A percentile compares a stretch with the other conserved stretches of the same genome.
phyloP scores from a whole-genome alignment of 2,888 invertebrate genomes.

The Theretra japonica region DNA sequence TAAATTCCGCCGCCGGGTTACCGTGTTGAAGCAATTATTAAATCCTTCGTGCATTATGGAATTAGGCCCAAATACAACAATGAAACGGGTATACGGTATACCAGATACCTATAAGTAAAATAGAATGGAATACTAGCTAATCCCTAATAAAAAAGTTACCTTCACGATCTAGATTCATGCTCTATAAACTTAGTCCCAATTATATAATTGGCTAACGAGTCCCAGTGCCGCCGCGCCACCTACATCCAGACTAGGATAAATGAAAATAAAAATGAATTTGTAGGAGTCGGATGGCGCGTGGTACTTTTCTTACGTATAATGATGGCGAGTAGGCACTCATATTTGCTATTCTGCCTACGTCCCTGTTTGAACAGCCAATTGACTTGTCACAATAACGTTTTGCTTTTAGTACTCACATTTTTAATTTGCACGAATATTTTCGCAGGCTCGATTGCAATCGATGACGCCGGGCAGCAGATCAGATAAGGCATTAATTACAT shows the following conservation, averaged over 20 bases:
- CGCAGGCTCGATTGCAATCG: conserved; percentile 21
- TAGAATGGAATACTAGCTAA: neutral
- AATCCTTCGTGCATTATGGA: too few relatives aligned
- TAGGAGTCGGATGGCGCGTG: conserved; percentile 39
- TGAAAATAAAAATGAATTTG: conserved; percentile 24
- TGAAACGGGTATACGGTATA: too few relatives aligned
- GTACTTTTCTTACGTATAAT: conserved; percentile 52
- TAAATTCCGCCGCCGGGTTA: too few relatives aligned
- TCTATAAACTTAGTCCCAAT: neutral
- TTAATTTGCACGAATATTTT: conserved; percentile 43
- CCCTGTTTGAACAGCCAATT: conserved; percentile 64
- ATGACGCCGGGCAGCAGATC: too few relatives aligned
- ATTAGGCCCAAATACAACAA: too few relatives aligned
- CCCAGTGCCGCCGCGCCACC: neutral
- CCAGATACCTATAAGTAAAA: neutral
- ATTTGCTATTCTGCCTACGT: conserved; percentile 66
- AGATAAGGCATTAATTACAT: conserved; percentile 4
- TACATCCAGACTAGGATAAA: neutral
- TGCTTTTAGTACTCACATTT: conserved; percentile 49
- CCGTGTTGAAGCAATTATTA: too few relatives aligned
- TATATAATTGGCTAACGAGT: conserved; percentile 24
- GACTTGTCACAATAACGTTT: conserved; percentile 64
- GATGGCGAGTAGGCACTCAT: conserved; percentile 51
- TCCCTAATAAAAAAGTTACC: neutral
- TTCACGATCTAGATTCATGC: neutral